A percentile compares a stretch with the other conserved stretches of the same genome.
phyloP scores from a whole-genome alignment of 30 jellyfish, hydroid and myxozoan species.

The Aurelia aurita complex sp. Pacific region DNA sequence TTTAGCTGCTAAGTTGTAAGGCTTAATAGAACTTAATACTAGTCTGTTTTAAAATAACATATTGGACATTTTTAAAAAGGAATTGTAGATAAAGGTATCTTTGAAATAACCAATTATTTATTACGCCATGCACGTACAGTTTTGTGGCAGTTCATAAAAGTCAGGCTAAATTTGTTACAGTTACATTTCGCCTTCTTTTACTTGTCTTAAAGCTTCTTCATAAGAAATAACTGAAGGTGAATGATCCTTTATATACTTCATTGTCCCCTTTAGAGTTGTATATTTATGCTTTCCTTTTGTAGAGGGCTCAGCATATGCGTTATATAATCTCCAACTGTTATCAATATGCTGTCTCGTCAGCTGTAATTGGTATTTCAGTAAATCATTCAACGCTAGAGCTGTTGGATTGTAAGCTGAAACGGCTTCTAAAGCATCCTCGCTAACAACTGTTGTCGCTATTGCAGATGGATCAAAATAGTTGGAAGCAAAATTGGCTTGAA shows the following conservation, averaged over 20 bases:
- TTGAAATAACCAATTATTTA: too few relatives aligned
- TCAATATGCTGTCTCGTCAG: conserved; percentile 72
- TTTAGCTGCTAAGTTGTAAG: too few relatives aligned
- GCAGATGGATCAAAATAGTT: conserved; percentile 62
- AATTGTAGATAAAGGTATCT: too few relatives aligned
- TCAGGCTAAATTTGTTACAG: too few relatives aligned
- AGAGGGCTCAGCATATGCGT: conserved; percentile 72
- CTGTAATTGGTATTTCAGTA: conserved; percentile 75
- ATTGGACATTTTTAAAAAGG: too few relatives aligned
- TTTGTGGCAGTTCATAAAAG: too few relatives aligned
- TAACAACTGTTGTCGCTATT: conserved; percentile 74
- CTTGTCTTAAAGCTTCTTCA: conserved; percentile 76
- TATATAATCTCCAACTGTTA: conserved; percentile 85
- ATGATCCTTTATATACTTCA: conserved; percentile 65
- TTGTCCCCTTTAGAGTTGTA: conserved; percentile 77
- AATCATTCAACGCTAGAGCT: conserved; percentile 79
- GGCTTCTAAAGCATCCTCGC: conserved; percentile 69
- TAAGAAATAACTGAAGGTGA: conserved; percentile 71
- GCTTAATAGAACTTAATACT: too few relatives aligned
- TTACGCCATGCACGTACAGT: too few relatives aligned
- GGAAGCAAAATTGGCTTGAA: conserved; percentile 9
- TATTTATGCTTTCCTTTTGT: conserved; percentile 47
- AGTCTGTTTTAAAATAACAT: too few relatives aligned
- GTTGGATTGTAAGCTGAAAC: conserved; percentile 83
- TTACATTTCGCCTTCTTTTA: conserved; percentile 27